A percentile compares a stretch with the other conserved stretches of the same genome.
Conservation (phyloP, 2,888 invertebrate species). For the Eumacrocentrus americanus region DNA sequence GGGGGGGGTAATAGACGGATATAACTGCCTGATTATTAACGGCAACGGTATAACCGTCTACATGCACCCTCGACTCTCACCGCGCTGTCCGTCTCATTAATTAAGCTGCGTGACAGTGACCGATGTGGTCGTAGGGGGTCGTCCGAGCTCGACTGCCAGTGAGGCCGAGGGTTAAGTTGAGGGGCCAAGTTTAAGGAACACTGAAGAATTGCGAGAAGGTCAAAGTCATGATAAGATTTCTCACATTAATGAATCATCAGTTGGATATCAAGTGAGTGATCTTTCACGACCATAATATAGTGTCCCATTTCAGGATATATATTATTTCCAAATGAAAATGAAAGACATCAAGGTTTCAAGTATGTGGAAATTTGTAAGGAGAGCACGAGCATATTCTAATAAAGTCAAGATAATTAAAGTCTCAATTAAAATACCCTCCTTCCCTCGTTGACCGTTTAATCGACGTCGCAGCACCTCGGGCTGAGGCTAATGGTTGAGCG, state of each 20-base stretch:
- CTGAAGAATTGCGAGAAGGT: constrained; percentile 4
- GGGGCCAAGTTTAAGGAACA: neutral
- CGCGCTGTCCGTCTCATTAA: constrained; percentile 39
- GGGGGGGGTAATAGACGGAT: constrained; percentile 36
- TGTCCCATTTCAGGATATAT: no score
- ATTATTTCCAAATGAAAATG: neutral
- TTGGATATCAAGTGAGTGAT: neutral
- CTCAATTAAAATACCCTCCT: constrained; percentile 19
- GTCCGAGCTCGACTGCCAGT: constrained; percentile 18
- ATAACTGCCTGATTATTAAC: constrained; percentile 40
- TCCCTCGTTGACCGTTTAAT: constrained; percentile 22
- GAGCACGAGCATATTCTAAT: constrained; percentile 10
- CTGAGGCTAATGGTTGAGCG: constrained; percentile 7
- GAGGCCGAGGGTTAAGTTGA: constrained; percentile 1
- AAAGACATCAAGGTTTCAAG: neutral
- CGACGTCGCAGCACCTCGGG: constrained; percentile 21
- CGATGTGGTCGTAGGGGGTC: constrained; percentile 36
- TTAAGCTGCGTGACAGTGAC: constrained; percentile 41
- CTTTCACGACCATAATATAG: neutral
- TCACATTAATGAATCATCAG: neutral
- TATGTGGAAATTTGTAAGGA: neutral
- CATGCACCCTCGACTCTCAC: constrained; percentile 19
- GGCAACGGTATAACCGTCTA: neutral
- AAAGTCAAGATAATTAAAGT: constrained; percentile 28
- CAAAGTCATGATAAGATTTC: constrained; percentile 6